These are phyloP conservation scores for Lacerta agilis DNA, from an alignment of 2,797 vertebrate species.

Conservation along the genomic window DNA sequence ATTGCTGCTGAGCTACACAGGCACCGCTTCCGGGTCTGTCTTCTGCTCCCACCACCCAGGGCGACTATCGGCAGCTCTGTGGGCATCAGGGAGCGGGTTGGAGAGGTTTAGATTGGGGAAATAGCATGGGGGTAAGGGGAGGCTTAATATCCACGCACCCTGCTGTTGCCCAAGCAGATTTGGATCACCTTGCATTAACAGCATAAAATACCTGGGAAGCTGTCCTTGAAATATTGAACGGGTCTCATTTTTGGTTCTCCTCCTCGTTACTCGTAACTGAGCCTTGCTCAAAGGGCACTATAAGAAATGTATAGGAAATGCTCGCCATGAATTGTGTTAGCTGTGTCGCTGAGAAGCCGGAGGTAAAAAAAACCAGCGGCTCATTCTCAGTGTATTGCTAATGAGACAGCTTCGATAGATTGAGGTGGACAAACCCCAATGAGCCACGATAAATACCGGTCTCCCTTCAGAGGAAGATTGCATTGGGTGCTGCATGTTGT, in stretches of 20 bases:
- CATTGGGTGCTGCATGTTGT: background rate
- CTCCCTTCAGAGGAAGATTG: background rate
- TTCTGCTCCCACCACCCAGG: no score
- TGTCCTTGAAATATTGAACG: background rate
- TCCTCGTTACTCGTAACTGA: background rate
- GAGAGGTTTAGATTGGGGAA: background rate
- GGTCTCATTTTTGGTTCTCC: background rate
- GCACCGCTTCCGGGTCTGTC: background rate
- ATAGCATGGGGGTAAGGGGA: no score
- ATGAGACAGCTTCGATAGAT: background rate
- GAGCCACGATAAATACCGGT: background rate
- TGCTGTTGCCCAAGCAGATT: background rate
- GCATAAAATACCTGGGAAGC: no score
- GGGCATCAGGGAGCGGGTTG: no score
- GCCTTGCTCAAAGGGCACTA: no score
- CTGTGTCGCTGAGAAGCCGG: background rate
- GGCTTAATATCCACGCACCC: background rate
- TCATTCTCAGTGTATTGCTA: background rate
- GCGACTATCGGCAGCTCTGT: background rate
- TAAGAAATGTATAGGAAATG: no score
- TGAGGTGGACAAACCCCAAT: background rate
- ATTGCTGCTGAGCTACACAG: background rate
- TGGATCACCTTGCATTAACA: background rate
- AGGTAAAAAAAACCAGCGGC: background rate
- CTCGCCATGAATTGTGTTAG: background rate